These are phyloP conservation scores for Andinoacara biseriatus DNA, from an alignment of 2,113 vertebrate genomes.

Conservation along the genomic window DNA sequence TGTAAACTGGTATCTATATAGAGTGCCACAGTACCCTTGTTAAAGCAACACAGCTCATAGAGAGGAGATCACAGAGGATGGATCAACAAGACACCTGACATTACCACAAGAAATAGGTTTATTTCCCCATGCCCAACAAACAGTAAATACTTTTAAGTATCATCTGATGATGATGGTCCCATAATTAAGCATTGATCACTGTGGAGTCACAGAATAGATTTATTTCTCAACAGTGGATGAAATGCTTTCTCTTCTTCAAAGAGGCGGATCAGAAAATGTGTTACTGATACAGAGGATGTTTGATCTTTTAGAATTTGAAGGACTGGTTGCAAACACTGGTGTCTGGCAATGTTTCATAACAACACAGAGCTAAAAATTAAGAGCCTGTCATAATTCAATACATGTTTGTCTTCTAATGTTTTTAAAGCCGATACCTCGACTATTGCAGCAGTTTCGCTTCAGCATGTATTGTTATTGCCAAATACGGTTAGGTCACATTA, in stretches of 20 bases:
- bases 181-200: no score
- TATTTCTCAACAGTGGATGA: neutral
- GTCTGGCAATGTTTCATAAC: neutral
- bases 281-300: neutral
- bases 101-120: no score
- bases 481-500: neutral
- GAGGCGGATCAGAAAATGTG: neutral
- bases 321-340: neutral
- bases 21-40: no score
- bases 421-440: neutral
- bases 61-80: no score
- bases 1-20: no score
- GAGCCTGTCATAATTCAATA: neutral
- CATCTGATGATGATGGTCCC: no score
- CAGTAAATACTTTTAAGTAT: no score
- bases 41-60: no score
- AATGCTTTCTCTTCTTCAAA: neutral
- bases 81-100: no score
- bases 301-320: neutral
- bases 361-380: neutral
- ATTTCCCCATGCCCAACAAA: no score
- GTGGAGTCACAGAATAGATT: no score
- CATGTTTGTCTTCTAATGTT: neutral
- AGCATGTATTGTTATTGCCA: neutral
- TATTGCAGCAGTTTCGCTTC: neutral